Base-by-base conservation (phyloP, 2,797 vertebrate species). In the Tachyglossus aculeatus region DNA sequence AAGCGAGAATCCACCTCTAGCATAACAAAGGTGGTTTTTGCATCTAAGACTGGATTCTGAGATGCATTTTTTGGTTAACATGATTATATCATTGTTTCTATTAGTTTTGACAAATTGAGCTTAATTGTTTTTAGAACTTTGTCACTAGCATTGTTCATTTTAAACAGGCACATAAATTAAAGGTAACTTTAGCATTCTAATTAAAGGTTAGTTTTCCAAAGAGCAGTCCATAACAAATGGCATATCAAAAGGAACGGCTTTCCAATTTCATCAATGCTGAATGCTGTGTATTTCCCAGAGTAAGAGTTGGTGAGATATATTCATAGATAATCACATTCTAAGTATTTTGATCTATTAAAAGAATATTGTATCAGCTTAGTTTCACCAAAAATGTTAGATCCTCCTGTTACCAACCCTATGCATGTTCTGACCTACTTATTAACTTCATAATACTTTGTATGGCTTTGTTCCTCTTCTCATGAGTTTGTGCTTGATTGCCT, bases 121-220 rank as follows among this genome's bases (percentile, higher is more conserved):
- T 86, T 85, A 85, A 85, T 81, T 86, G 71, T 85, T 91, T 89
- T 77, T 59, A 71, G 70, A 86, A 66, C 81, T 86, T 79, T 82
- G 74, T 89, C 82, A 77, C 37, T 25, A 39, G 55, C 38, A 71
- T 73, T 83, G 68, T 66, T 88, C 76, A 81, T 80, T 89, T 86
- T 74, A 82, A 82, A 57, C 33, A 73, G 60, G 56, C 53, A 50
- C 16, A 12, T 68, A 71, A 69, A 86, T 85, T 77, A 80, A 70
- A 90, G 81, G 53, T 80, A 80, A 48, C 74, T 80, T 69, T 69
- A 87, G 79, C 74, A 69, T 69, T 65, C 70, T 81, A 87, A 81
- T 76, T 83, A 86, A 89, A 89, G 82, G 71, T 82, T 90, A 85
- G 63, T 58, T 76, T 60, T 79, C 77, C 60, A 44, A 85, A 75